phyloP scores from a whole-genome alignment of 2,888 invertebrate genomes.

The Meteorus cinctellus region DNA sequence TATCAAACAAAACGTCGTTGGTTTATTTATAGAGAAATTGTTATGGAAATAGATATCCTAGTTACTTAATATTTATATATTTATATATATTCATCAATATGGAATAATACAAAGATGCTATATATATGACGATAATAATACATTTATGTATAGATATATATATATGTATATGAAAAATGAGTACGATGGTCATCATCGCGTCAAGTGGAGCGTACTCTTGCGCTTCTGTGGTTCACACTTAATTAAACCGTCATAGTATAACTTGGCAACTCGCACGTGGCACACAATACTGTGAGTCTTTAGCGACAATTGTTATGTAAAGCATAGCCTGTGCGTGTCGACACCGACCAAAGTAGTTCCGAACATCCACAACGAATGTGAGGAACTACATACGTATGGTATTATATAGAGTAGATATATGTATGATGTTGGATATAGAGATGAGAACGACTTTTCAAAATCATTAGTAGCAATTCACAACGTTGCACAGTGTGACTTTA shows the following conservation, averaged over 20 bases:
- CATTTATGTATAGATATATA: constrained; percentile 25
- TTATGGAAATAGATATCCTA: too few species aligned
- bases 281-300: constrained; percentile 72
- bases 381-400: background rate
- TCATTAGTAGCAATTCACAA: constrained; percentile 53
- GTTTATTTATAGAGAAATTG: too few species aligned
- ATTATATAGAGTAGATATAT: background rate
- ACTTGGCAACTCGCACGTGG: constrained; percentile 70
- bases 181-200: constrained; percentile 67
- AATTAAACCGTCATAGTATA: constrained; percentile 71
- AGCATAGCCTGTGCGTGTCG: constrained; percentile 61
- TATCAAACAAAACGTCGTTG: too few species aligned
- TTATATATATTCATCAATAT: too few species aligned
- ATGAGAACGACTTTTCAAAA: constrained; percentile 51
- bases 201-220: constrained; percentile 71
- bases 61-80: too few species aligned
- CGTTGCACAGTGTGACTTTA: constrained; percentile 46
- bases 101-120: too few species aligned
- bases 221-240: constrained; percentile 74
- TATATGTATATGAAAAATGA: constrained; percentile 11
- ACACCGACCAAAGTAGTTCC: constrained; percentile 48
- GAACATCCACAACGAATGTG: constrained; percentile 29
- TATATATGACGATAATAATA: too few species aligned
- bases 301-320: constrained; percentile 74
- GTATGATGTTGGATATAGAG: constrained; percentile 24